phyloP scores from a whole-genome alignment of 2,888 invertebrate genomes.

The Polyploca ridens region DNA sequence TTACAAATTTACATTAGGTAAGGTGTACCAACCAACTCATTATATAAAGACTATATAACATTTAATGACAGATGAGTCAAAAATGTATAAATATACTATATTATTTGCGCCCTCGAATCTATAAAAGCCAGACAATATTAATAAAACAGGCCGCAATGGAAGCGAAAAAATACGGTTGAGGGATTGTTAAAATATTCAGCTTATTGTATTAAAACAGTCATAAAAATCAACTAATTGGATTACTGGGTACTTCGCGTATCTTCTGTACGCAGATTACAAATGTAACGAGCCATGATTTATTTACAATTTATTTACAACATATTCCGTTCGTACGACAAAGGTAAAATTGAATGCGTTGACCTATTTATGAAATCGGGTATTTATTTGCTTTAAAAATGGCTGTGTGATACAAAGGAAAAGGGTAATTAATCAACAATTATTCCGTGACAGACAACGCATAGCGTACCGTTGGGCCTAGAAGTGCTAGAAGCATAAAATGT shows the following conservation, averaged over 20 bases:
- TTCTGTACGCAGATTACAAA: conserved; percentile 16
- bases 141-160: neutral
- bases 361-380: conserved; percentile 31
- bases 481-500: too few relatives aligned
- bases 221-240: conserved; percentile 37
- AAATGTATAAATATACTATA: neutral
- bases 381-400: conserved; percentile 48
- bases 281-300: conserved; percentile 6
- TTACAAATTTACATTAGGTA: too few relatives aligned
- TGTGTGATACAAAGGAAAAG: neutral
- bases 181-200: conserved; percentile 7
- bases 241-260: conserved; percentile 30
- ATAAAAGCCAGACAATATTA: neutral
- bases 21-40: too few relatives aligned
- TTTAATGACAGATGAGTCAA: neutral
- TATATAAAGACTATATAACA: too few relatives aligned
- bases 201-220: conserved; percentile 30
- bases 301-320: conserved; percentile 4
- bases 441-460: too few relatives aligned
- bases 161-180: neutral
- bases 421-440: neutral
- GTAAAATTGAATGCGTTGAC: conserved; percentile 4
- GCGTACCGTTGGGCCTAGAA: too few relatives aligned
- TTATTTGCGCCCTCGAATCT: neutral
- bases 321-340: neutral